Percentiles rank a stretch among this genome's conserved stretches.
These are phyloP conservation scores for Antheraea mylitta DNA, from an alignment of 1,140 invertebrate species.

Conservation along the genomic window DNA sequence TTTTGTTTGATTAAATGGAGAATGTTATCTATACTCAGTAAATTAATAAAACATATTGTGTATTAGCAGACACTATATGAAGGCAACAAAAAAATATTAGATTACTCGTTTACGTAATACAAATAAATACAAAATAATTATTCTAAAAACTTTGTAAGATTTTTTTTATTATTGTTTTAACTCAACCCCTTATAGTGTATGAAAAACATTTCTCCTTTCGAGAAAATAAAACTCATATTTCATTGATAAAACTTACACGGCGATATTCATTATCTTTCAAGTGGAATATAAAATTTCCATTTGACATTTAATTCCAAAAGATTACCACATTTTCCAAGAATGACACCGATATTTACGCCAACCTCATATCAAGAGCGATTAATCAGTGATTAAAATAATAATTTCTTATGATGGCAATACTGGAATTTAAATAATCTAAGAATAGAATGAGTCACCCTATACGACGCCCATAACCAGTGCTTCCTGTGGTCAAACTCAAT, in stretches of 20 bases:
- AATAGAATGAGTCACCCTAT: conserved; percentile 51
- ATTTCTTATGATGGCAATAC: not conserved
- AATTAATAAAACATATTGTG: no score
- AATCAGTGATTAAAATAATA: not conserved
- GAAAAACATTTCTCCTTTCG: no score
- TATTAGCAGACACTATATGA: no score
- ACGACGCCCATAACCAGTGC: conserved; percentile 50
- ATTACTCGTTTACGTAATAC: no score
- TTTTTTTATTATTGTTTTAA: no score
- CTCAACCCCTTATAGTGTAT: no score
- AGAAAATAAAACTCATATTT: no score
- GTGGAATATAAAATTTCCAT: not conserved
- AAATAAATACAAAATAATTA: no score
- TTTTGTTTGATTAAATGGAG: no score
- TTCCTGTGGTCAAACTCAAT: conserved; percentile 69
- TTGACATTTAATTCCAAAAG: not conserved
- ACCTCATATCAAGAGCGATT: not conserved
- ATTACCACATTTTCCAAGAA: not conserved
- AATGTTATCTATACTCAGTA: no score
- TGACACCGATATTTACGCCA: not conserved
- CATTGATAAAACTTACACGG: not conserved
- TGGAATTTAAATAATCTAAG: not conserved
- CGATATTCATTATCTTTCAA: not conserved
- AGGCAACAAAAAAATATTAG: no score
- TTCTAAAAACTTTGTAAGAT: no score